Evolutionary conservation across 2,888 invertebrate species (phyloP).

Genomic region (Germaria angustata): DNA sequence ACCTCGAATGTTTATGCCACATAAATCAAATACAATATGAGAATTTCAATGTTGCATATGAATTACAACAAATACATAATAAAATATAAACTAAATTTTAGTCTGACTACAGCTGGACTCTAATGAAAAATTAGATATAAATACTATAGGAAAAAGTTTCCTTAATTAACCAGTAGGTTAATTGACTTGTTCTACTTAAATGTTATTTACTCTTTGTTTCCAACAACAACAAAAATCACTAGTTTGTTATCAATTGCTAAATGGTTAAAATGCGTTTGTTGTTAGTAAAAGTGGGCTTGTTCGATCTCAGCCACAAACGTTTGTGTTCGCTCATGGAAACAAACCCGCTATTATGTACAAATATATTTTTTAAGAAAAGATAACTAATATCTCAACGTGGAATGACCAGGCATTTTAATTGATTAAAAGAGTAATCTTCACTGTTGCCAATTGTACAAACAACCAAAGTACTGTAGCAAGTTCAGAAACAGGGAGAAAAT

Average conservation of each 20-base stretch:
- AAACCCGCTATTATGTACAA: neutral
- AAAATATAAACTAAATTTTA: too few species aligned
- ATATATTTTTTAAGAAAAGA: neutral
- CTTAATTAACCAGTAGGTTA: conserved; percentile 2
- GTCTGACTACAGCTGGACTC: too few species aligned
- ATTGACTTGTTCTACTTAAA: conserved; percentile 26
- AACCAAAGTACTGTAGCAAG: neutral
- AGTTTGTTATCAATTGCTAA: conserved; percentile 29
- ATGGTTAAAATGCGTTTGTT: conserved; percentile 26
- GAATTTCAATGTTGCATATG: too few species aligned
- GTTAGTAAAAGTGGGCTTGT: conserved; percentile 38
- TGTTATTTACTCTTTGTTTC: conserved; percentile 1
- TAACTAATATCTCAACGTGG: neutral
- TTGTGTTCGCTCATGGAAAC: neutral
- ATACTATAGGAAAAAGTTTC: neutral
- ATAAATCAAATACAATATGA: too few species aligned
- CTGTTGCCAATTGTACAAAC: neutral
- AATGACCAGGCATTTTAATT: neutral
- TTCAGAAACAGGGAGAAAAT: neutral
- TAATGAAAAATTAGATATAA: too few species aligned
- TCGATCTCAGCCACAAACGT: conserved; percentile 4
- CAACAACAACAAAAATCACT: neutral
- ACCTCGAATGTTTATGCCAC: too few species aligned
- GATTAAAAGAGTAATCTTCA: neutral
- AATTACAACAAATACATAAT: too few species aligned